Evolutionary conservation across 2,888 invertebrate species (phyloP), one percentile per base, ranked within the genome.

Genomic region (Tigriopus californicus): DNA sequence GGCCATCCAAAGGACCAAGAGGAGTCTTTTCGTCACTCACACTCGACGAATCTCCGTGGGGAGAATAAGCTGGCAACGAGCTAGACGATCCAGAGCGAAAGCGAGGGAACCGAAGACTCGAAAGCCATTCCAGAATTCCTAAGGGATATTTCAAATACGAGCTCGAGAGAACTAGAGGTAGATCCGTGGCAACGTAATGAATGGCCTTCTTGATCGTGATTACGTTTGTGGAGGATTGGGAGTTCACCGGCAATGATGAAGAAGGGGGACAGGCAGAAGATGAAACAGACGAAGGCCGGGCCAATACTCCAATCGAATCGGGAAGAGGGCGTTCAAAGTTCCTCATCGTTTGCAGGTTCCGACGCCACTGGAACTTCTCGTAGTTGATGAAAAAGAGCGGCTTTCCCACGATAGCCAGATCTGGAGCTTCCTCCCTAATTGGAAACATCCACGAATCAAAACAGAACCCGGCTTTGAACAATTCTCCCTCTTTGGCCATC

Each of bases 381-480:
- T 15, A 53, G 33, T 53, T 53, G 13, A 53, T n/a, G 20, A 53
- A 53, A 6, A 53, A 22, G 22, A 20, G 12, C 8, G 20, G 13
- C 24, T 53, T 53, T 13, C 33, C 33, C 15, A n/a, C 13, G 3
- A 11, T 3, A 20, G 13, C 15, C 20, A 53, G 15, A 22, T 53
- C 15, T 33, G 15, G 20, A 13, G 53, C 53, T 33, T 53, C 53
- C 25, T 53, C 15, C 25, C 41, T 53, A n/a, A 53, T 13, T 22
- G 53, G 53, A 53, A 53, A 53, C 40, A 53, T 22, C 53, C 53
- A 53, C 2, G 53, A 53, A 20, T 53, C 53, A n/a, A 15, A 53
- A 22, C n/a, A n/a, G 33, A 53, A n/a, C n/a, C 15, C 53, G 3
- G 13, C 20, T 22, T 49, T 49, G 22, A 49, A 49, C 49, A 49